Base-by-base conservation (phyloP, 2,797 vertebrate species). In the Sandelia bainsii region DNA sequence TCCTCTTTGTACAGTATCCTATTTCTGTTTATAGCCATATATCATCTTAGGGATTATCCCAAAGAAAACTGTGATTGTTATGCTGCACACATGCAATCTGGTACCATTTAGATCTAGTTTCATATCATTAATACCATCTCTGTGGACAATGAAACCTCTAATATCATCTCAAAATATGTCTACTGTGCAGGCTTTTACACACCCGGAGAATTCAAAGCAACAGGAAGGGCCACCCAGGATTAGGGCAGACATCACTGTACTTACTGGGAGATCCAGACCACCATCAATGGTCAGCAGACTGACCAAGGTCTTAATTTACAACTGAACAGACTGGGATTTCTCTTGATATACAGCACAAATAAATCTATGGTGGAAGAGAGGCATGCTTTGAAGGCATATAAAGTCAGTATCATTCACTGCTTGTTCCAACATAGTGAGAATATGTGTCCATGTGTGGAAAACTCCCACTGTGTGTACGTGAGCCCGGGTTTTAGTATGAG, bases 181-280 rank as follows among this genome's bases (percentile, higher is more conserved):
- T 80, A 81, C 64, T 75, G 69, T 65, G 48, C 44, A 60, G 58
- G 61, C 63, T 87, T 8, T 75, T 53, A 64, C 70, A 75, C 77
- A 75, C 61, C 63, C 67, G 61, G 52, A 56, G 58, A 50, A 75
- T 81, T 91, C 51, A 87, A 88, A 91, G 73, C 51, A 54, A 84
- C 62, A 80, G 64, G 51, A 49, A 19, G 49, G 93, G 89, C 92
- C 94, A 94, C 94, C 92, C 93, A 94, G 68, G 85, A 91, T 81
- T 54, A 80, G 59, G 25, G 81, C 85, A 83, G 77, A 74, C 72
- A 82, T 62, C 58, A 44, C 63, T 67, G 67, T 54, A 63, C 80
- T 72, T 80, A 79, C 82, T 81, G 84, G 84, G 83, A 87, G 86
- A 87, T 87, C 89, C 40, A 57, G 90, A 93, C 89, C 92, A 92